A percentile compares a stretch with the other conserved stretches of the same genome.
Conservation (phyloP, 2,888 invertebrate genomes). For the Formica aserva region DNA sequence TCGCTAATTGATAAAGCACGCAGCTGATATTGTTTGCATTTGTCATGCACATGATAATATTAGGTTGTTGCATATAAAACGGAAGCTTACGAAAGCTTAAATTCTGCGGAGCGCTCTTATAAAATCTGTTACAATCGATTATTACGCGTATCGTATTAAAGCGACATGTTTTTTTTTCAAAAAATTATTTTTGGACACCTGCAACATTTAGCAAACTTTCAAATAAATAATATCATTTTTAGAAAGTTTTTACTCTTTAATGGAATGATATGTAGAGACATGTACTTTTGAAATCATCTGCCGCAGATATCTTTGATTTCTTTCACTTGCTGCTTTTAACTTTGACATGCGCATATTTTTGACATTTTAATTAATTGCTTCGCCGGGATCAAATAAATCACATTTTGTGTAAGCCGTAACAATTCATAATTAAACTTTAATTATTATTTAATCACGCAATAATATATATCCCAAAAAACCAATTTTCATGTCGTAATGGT, state of each 20-base stretch:
- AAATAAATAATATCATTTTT: neutral
- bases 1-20: neutral
- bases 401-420: neutral
- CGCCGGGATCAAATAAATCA: neutral
- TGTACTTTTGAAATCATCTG: neutral
- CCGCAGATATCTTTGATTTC: neutral
- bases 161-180: neutral
- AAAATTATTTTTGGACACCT: neutral
- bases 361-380: slow-evolving; percentile 18
- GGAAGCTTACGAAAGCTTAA: neutral
- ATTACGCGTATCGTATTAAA: slow-evolving; percentile 4
- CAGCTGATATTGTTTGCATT: neutral
- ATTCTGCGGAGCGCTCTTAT: neutral
- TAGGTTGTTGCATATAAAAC: slow-evolving; percentile 4
- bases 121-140: neutral
- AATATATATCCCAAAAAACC: neutral
- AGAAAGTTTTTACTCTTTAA: neutral
- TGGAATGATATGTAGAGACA: neutral
- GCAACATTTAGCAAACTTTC: neutral
- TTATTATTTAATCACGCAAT: slow-evolving; percentile 31
- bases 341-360: neutral
- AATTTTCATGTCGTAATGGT: slow-evolving; percentile 14
- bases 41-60: neutral
- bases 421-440: slow-evolving; percentile 15
- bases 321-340: neutral